Conservation (phyloP, 2,888 invertebrate species). For the Lumbricus terrestris region DNA sequence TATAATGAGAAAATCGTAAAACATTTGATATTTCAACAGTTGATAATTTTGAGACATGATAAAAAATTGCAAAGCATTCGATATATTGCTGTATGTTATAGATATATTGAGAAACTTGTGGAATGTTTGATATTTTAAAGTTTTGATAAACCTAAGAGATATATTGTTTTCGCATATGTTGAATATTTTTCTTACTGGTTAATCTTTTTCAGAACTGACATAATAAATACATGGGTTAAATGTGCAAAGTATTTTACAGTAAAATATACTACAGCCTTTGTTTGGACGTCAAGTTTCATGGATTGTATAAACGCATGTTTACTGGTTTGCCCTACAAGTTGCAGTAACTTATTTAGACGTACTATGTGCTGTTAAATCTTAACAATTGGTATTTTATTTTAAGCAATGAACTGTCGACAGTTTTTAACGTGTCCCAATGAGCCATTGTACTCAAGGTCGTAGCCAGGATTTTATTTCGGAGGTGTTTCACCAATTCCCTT, state of each 20-base stretch:
- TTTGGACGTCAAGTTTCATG: too few species aligned
- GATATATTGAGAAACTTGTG: not conserved
- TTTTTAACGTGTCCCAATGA: not conserved
- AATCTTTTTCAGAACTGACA: not conserved
- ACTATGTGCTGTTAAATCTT: not conserved
- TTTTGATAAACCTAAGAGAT: not conserved
- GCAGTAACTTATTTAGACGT: not conserved
- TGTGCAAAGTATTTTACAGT: not conserved
- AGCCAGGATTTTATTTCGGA: too few species aligned
- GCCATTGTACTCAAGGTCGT: too few species aligned
- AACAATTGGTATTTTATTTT: not conserved
- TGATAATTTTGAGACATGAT: too few species aligned
- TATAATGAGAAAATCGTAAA: too few species aligned
- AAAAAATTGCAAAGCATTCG: too few species aligned
- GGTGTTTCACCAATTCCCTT: too few species aligned
- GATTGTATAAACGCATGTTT: not conserved
- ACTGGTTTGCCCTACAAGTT: not conserved
- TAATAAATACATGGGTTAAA: not conserved
- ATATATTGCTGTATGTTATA: not conserved
- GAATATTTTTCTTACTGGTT: not conserved
- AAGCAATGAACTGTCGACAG: not conserved
- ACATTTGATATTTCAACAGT: too few species aligned
- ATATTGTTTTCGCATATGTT: not conserved
- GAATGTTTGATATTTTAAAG: not conserved
- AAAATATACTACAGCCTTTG: not conserved